Conservation (phyloP, 2,797 vertebrate species). For the Cirrhinus molitorella region DNA sequence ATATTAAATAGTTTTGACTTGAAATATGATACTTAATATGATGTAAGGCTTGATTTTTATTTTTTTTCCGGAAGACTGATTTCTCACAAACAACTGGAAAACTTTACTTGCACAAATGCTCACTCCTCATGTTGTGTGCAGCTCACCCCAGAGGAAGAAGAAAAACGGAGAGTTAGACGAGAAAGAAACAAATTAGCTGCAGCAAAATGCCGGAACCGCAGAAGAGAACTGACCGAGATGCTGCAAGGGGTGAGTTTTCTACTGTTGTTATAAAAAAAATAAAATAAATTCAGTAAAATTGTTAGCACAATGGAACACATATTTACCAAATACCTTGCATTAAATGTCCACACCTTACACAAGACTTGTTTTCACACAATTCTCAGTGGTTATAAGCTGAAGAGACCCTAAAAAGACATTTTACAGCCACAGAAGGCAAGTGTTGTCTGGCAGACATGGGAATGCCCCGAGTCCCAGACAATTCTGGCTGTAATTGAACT, state of each 20-base stretch:
- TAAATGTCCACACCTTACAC: not conserved
- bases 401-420: constrained; percentile 75
- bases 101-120: constrained; percentile 10
- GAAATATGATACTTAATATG: not conserved
- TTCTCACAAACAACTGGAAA: not conserved
- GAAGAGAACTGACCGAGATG: constrained; percentile 96
- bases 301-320: not conserved
- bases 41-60: not conserved
- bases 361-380: not conserved
- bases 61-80: not conserved
- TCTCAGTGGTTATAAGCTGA: constrained; percentile 23
- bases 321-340: not conserved
- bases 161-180: constrained; percentile 95
- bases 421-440: constrained; percentile 71
- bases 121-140: constrained; percentile 66
- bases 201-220: constrained; percentile 97
- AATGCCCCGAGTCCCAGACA: constrained; percentile 68
- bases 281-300: constrained; percentile 5
- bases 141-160: constrained; percentile 98
- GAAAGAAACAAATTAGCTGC: constrained; percentile 98
- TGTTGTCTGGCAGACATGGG: constrained; percentile 68
- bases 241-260: constrained; percentile 91
- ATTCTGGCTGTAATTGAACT: constrained; percentile 76
- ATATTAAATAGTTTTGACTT: not conserved
- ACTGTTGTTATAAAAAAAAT: not conserved